Conservation (phyloP, 2,797 vertebrate genomes). For the Sylvilagus floridanus region DNA sequence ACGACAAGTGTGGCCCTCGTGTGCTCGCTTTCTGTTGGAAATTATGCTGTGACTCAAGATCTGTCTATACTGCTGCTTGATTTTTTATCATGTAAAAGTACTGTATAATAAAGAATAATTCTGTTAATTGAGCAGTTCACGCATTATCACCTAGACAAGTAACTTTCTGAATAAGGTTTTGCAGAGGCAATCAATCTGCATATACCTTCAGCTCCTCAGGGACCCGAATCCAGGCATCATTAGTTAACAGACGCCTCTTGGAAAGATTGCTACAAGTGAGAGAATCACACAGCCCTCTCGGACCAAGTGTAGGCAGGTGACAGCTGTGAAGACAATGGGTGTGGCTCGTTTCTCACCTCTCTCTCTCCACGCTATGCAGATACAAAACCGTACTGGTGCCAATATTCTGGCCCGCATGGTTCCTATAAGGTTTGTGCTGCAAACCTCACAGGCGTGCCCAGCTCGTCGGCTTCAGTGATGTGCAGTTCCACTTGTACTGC, state of each 20-base stretch:
- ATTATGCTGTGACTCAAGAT: neutral
- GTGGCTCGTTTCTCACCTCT: neutral
- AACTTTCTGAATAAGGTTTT: conserved; percentile 51
- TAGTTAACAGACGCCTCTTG: conserved; percentile 47
- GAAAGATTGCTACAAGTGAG: conserved; percentile 48
- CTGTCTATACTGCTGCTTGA: neutral
- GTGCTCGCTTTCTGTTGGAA: neutral
- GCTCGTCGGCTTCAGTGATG: neutral
- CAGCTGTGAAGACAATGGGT: neutral
- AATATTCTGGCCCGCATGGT: neutral
- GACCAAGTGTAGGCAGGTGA: neutral
- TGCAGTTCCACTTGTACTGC: neutral
- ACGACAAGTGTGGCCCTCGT: neutral
- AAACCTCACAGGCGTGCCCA: neutral
- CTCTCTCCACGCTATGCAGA: neutral
- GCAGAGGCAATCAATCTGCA: conserved; percentile 54
- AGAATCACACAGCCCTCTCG: neutral
- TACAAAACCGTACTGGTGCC: neutral
- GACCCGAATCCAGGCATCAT: conserved; percentile 34
- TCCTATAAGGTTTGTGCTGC: neutral
- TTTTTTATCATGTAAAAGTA: neutral
- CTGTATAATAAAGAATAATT: conserved; percentile 39
- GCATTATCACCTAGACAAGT: neutral
- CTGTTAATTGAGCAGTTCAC: conserved; percentile 38
- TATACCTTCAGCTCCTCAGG: neutral